A percentile compares a stretch with the other conserved stretches of the same genome.
These are phyloP conservation scores for Capreolus pygargus DNA, from an alignment of 2,113 vertebrate species.

Conservation along the genomic window DNA sequence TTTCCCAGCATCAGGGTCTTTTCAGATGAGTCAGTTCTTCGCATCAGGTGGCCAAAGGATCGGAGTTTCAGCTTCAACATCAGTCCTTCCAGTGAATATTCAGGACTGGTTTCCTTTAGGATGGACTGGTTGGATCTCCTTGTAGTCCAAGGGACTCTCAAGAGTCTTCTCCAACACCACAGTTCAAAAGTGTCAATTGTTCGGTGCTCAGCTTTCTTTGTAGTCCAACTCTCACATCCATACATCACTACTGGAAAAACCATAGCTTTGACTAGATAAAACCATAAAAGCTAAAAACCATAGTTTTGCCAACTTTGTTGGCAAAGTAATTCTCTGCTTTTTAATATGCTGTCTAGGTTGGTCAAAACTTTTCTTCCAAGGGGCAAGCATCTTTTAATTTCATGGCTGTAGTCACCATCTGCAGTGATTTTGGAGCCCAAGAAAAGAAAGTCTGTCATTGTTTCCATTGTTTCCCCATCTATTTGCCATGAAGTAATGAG, in stretches of 20 bases:
- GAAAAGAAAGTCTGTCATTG: neutral
- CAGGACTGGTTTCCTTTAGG: neutral
- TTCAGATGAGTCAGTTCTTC: neutral
- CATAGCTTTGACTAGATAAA: neutral
- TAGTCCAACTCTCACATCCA: neutral
- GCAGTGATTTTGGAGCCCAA: neutral
- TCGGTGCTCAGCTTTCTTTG: neutral
- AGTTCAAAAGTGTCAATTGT: neutral
- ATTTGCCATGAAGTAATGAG: neutral
- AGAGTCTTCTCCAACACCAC: neutral
- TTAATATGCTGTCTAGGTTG: neutral
- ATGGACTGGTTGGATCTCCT: neutral
- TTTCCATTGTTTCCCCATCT: neutral
- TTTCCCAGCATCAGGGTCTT: neutral
- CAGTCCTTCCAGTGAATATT: neutral
- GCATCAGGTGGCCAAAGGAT: neutral
- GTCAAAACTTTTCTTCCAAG: neutral
- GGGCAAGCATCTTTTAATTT: neutral
- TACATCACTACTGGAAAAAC: neutral
- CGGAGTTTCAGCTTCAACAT: neutral
- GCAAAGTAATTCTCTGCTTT: neutral
- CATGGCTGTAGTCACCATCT: neutral
- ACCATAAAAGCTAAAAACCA: neutral
- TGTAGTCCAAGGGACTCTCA: neutral
- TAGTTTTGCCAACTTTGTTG: neutral